Evolutionary conservation across 2,113 vertebrate species (phyloP), one percentile per base, ranked within the genome.

Genomic region (Fulica atra): DNA sequence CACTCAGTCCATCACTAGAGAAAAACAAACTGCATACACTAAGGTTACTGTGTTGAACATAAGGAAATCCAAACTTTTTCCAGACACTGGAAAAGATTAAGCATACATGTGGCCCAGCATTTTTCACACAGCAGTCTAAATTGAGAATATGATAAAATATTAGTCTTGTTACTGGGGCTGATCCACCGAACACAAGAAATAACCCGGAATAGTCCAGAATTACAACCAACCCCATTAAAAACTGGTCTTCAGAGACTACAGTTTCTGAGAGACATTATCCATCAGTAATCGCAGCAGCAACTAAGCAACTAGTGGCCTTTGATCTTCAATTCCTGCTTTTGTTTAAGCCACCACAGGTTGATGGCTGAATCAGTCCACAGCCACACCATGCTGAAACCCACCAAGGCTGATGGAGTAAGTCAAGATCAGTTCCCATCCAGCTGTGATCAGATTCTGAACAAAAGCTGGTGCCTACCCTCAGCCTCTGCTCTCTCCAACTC

Each of bases 41-140:
- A 11, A 53, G 46, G 73, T 72, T 88, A 69, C 83, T 89, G 69
- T 92, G 80, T 19, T 29, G 50, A 82, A 81, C 59, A 3, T 29
- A 54, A 68, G 73, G 73, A 46, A 89, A 90, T 18, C 26, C 71
- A 76, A 66, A 80, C 14, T 74, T 76, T 71, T 81, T 77, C 90
- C 73, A 94, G 82, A 44, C 73, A 38, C 29, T 92, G 92, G 53
- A 77, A 89, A 94, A 93, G 86, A 83, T 80, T 76, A 66, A 92
- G 86, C 48, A 42, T 53, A 68, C 0, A 5, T 31, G 65, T 53
- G 68, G 89, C 29, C 57, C 86, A 16, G 86, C 36, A 71, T 86
- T 87, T 83, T 81, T 89, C 94, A 87, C 86, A 70, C 73, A 81
- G 73, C 73, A 76, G 46, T 60, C 79, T 93, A 50, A 71, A 66